phyloP scores from a whole-genome alignment of 2,113 vertebrate species.

The Empidonax alnorum region DNA sequence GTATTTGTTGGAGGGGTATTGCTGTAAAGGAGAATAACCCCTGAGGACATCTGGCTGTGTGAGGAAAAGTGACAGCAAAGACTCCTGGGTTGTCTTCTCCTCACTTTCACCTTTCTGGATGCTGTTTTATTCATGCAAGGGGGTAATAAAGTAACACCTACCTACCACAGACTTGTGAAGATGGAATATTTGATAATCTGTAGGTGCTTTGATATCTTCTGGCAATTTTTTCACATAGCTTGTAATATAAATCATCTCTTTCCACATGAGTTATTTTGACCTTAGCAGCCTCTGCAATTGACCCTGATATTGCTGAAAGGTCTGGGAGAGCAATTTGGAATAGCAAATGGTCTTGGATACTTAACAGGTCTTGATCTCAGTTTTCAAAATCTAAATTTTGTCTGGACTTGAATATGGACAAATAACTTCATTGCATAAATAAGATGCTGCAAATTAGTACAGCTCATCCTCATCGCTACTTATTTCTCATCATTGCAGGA shows the following conservation, averaged over 20 bases:
- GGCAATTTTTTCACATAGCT: background rate
- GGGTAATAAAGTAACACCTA: background rate
- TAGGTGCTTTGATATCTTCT: conserved; percentile 7
- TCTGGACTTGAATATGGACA: background rate
- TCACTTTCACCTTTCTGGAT: background rate
- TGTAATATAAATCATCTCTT: conserved; percentile 5
- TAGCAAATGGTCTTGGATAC: background rate
- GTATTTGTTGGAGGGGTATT: background rate
- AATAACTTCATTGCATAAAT: background rate
- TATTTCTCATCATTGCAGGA: background rate
- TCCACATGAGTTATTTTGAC: conserved; percentile 30
- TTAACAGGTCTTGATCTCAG: background rate
- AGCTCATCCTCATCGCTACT: background rate
- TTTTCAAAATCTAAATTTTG: background rate
- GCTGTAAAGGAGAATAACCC: background rate
- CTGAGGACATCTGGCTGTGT: background rate
- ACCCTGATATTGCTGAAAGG: conserved; percentile 21
- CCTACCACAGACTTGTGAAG: background rate
- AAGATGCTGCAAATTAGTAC: background rate
- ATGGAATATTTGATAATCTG: conserved; percentile 16
- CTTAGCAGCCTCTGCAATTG: conserved; percentile 30
- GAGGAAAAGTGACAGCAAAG: background rate
- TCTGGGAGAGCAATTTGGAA: background rate
- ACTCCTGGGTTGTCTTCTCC: background rate
- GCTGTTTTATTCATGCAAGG: background rate